Evolutionary conservation across 1,140 invertebrate genomes (phyloP).

Genomic region (Listronotus bonariensis): DNA sequence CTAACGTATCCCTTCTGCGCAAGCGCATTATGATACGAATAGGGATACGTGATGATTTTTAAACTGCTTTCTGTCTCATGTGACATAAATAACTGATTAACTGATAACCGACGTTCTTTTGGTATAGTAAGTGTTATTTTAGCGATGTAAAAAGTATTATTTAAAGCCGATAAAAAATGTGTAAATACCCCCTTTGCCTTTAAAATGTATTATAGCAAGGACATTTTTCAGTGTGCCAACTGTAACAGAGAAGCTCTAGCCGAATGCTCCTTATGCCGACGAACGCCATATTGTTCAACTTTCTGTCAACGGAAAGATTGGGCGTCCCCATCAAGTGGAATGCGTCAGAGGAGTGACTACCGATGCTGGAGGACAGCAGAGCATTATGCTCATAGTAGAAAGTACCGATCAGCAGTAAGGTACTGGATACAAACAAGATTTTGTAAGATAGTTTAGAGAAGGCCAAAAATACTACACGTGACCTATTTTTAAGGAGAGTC

Average conservation of each 20-base stretch:
- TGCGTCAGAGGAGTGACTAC: constrained; percentile 69
- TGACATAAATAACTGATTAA: no score
- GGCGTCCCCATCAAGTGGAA: constrained; percentile 82
- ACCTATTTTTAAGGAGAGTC: no score
- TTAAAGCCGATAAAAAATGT: no score
- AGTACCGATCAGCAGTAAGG: constrained; percentile 53
- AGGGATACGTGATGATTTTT: no score
- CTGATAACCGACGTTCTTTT: no score
- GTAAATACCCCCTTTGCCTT: no score
- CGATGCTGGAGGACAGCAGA: constrained; percentile 60
- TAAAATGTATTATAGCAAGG: no score
- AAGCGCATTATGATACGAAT: no score
- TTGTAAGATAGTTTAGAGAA: neutral
- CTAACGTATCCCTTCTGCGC: no score
- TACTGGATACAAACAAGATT: neutral
- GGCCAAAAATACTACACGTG: neutral
- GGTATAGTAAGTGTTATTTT: no score
- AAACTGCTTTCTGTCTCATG: no score
- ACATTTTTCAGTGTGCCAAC: constrained; percentile 74
- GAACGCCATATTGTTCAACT: constrained; percentile 84
- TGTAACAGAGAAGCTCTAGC: constrained; percentile 83
- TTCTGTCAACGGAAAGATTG: constrained; percentile 89
- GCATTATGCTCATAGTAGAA: constrained; percentile 71
- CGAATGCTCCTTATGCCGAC: constrained; percentile 81
- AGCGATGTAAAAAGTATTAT: no score